Base-by-base conservation (phyloP, 2,113 vertebrate species). In the Lagopus muta region DNA sequence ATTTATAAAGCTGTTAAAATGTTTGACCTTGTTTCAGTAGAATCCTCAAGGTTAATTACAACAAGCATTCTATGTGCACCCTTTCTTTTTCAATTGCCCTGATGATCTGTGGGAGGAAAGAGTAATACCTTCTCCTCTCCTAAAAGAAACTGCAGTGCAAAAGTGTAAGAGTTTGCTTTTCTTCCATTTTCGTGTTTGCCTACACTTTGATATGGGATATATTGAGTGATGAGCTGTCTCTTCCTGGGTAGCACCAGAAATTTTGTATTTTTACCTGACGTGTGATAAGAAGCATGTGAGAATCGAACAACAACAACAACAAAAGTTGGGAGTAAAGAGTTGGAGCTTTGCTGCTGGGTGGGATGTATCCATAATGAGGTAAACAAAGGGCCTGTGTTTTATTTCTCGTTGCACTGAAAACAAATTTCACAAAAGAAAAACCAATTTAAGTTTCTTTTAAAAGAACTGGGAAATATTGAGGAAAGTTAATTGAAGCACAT, bases 401-500 rank as follows among this genome's bases (percentile, higher is more conserved):
- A 76, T 52, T 34, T 71, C 90, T 94, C 85, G 91, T 97, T 97
- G 96, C 90, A 93, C 32, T 89, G 96, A 96, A 97, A 97, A 97
- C 89, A 97, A 95, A 96, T 97, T 97, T 98, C 93, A 95, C 95
- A 94, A 97, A 97, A 97, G 96, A 96, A 97, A 97, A 97, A 95
- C 95, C 96, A 97, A 98, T 98, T 97, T 98, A 97, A 97, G 96
- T 98, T 98, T 97, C 96, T 97, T 97, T 97, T 97, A 91, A 95
- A 97, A 93, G 97, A 97, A 96, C 90, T 95, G 85, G 94, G 94
- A 97, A 98, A 98, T 97, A 97, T 96, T 98, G 97, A 97, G 97
- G 94, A 91, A 97, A 98, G 97, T 98, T 98, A 98, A 98, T 98
- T 97, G 97, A 97, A 97, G 96, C 95, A 93, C 96, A 98, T 97